A percentile compares a stretch with the other conserved stretches of the same genome.
phyloP scores from a whole-genome alignment of 2,797 vertebrate genomes.

The Xenopus petersii region DNA sequence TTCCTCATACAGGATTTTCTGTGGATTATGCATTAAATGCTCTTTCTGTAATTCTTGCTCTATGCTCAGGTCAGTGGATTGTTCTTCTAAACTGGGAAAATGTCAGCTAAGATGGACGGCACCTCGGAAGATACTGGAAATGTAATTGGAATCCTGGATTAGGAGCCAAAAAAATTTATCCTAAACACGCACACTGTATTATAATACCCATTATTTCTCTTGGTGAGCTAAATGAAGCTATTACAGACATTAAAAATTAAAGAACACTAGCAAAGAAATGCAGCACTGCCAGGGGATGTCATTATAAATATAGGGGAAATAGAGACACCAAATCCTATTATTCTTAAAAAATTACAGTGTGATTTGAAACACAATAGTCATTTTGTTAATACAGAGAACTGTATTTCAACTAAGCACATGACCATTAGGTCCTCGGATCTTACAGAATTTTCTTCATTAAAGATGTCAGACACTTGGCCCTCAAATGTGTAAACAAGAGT shows the following conservation, averaged over 20 bases:
- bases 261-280: constrained; percentile 30
- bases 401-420: background rate
- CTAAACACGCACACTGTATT: constrained; percentile 12
- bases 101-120: constrained; percentile 36
- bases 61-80: constrained; percentile 18
- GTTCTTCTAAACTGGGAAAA: constrained; percentile 8
- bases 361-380: background rate
- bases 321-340: background rate
- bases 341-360: background rate
- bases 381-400: background rate
- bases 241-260: constrained; percentile 31
- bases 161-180: constrained; percentile 27
- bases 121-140: constrained; percentile 26
- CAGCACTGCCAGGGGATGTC: constrained; percentile 9
- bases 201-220: constrained; percentile 7
- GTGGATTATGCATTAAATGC: constrained; percentile 21
- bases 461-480: too few species aligned
- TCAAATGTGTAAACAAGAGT: too few species aligned
- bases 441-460: background rate
- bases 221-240: constrained; percentile 26
- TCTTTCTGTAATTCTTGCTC: constrained; percentile 1
- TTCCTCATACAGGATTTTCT: constrained; percentile 1
- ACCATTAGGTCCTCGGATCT: background rate
- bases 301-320: background rate
- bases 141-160: constrained; percentile 37